Conservation (phyloP, 2,888 invertebrate species). For the Sesia apiformis region DNA sequence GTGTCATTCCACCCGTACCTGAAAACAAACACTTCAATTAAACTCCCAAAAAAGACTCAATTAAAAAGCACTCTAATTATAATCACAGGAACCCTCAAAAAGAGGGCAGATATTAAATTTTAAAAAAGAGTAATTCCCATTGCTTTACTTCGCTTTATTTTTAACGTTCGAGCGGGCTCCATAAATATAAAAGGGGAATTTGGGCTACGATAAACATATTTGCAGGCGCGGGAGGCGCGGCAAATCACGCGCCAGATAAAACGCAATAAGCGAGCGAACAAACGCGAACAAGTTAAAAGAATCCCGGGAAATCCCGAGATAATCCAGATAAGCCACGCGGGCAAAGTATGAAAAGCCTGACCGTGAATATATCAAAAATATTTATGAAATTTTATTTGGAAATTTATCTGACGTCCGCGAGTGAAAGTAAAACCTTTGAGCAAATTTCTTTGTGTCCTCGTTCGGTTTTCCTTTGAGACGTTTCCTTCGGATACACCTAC, state of each 20-base stretch:
- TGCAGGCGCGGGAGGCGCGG: slow-evolving; percentile 28
- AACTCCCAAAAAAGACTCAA: slow-evolving; percentile 20
- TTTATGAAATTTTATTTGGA: slow-evolving; percentile 58
- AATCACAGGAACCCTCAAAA: slow-evolving; percentile 30
- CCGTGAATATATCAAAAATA: slow-evolving; percentile 69
- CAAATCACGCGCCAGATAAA: slow-evolving; percentile 47
- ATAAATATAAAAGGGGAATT: slow-evolving; percentile 43
- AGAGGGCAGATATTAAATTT: slow-evolving; percentile 47
- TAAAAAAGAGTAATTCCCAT: slow-evolving; percentile 45
- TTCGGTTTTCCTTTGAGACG: slow-evolving; percentile 18
- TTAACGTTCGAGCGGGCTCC: slow-evolving; percentile 31
- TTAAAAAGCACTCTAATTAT: slow-evolving; percentile 38
- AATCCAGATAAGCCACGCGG: slow-evolving; percentile 70
- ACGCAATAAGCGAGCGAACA: slow-evolving; percentile 58
- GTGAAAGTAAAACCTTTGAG: slow-evolving; percentile 28
- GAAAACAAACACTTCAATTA: slow-evolving; percentile 16
- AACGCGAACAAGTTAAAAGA: slow-evolving; percentile 60
- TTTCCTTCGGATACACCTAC: slow-evolving; percentile 16
- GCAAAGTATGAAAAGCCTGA: slow-evolving; percentile 63
- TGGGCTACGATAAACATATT: slow-evolving; percentile 52
- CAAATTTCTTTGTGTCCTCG: slow-evolving; percentile 26
- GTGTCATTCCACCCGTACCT: slow-evolving; percentile 42
- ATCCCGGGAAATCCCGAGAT: slow-evolving; percentile 54
- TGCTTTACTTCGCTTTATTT: slow-evolving; percentile 37
- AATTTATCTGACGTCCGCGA: slow-evolving; percentile 39